Base-by-base conservation (phyloP, 2,888 invertebrate genomes). In the Callimorpha dominula region DNA sequence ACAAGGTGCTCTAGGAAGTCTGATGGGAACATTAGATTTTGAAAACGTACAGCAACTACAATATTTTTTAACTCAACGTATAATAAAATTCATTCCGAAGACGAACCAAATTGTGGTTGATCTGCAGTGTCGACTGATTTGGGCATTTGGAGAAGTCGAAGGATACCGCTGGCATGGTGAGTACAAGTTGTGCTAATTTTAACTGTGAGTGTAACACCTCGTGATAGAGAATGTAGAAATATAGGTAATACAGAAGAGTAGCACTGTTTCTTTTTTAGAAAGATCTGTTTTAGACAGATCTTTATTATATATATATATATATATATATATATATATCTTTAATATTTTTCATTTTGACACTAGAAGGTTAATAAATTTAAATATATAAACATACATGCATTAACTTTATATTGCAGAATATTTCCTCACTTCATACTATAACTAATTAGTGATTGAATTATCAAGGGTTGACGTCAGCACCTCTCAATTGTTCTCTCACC, bases 41-140 rank as follows among this genome's bases (percentile, higher is more conserved):
- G 92, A 95, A 77, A 93, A 94, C 77, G 94, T 96, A 1, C 88
- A 90, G n/a, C 92, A 96, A 72, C 92, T 97, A 80, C 93, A 96
- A 79, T 93, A 92, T 60, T 97, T 97, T 85, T 90, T 97, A 68
- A 85, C 95, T 17, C 90, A 92, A 73, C 96, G 97, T 83, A 89
- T 97, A 43, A 85, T 88, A 8, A 95, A 94, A 79, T 93, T 96
- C 78, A 92, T 97, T 71, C 97, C 97, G 12, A 91, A 91, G 66
- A 95, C 94, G 40, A 97, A 97, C 89, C 96, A 97, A 88, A 96
- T 97, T 65, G 94, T 96, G 68, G 88, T 97, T 49, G 97, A 97
- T 85, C 90, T 97, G 70, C 97, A 97, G 85, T 97, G 96, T 85
- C 95, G 96, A 75, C 92, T 97, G 14, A 92, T 97, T 79, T 97